phyloP scores from a whole-genome alignment of 2,113 vertebrate species.

The Bucco capensis region DNA sequence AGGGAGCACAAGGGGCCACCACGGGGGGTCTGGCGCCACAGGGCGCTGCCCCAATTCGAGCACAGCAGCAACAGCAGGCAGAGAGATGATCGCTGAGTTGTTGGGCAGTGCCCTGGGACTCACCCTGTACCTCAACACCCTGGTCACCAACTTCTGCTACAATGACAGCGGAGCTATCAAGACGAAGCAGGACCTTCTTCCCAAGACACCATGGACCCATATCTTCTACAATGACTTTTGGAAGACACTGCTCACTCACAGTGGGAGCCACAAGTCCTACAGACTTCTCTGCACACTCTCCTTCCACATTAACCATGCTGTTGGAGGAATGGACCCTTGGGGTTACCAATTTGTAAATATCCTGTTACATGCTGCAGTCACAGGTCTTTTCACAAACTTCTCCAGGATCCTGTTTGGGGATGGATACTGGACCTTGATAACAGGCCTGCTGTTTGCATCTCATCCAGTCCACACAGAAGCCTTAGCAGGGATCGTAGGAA shows the following conservation, averaged over 20 bases:
- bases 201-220: constrained; percentile 94
- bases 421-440: constrained; percentile 89
- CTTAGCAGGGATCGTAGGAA: constrained; percentile 90
- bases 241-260: constrained; percentile 98
- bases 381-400: constrained; percentile 88
- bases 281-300: constrained; percentile 95
- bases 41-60: too few species aligned
- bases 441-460: constrained; percentile 91
- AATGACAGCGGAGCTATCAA: constrained; percentile 99
- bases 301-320: constrained; percentile 90
- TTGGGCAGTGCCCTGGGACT: too few species aligned
- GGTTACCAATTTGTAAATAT: constrained; percentile 94
- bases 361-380: constrained; percentile 85
- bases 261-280: constrained; percentile 98
- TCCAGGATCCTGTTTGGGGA: constrained; percentile 88
- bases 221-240: constrained; percentile 99
- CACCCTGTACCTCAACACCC: too few species aligned
- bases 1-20: too few species aligned
- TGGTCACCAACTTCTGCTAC: too few species aligned
- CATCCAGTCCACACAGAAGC: constrained; percentile 97
- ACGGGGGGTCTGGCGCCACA: too few species aligned
- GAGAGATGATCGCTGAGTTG: too few species aligned
- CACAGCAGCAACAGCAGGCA: too few species aligned
- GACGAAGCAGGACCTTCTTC: constrained; percentile 97
- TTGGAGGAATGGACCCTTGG: constrained; percentile 93